phyloP scores from a whole-genome alignment of 2,888 invertebrate species.

The Acholoe squamosa region DNA sequence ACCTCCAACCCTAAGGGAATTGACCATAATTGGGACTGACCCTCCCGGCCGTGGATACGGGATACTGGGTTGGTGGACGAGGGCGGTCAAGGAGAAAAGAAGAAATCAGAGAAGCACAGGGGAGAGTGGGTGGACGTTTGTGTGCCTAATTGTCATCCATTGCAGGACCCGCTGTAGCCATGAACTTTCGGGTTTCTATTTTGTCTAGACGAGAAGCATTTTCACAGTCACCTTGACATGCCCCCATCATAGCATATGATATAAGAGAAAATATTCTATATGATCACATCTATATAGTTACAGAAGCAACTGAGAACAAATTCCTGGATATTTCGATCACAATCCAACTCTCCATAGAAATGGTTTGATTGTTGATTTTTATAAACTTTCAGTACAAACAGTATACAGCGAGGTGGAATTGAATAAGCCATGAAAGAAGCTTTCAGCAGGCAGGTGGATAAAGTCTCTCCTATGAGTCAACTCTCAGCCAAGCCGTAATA shows the following conservation, averaged over 20 bases:
- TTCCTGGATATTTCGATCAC: too few species aligned
- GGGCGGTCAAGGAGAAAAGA: neutral
- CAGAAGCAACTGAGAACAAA: too few species aligned
- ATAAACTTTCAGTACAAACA: neutral
- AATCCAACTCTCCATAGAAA: too few species aligned
- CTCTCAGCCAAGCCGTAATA: too few species aligned
- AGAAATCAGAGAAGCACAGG: neutral
- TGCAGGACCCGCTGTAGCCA: neutral
- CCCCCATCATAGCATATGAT: too few species aligned
- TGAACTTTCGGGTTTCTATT: too few species aligned
- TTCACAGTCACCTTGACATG: too few species aligned
- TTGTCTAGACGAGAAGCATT: too few species aligned
- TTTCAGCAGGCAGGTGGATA: neutral
- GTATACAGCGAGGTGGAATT: neutral
- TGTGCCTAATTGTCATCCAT: neutral
- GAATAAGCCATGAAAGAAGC: neutral
- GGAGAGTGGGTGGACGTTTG: too few species aligned
- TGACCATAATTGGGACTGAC: neutral
- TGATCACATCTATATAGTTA: too few species aligned
- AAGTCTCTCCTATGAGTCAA: too few species aligned
- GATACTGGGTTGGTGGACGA: neutral
- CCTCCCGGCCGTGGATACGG: constrained; percentile 15
- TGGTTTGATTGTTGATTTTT: neutral
- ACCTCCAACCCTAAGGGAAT: neutral
- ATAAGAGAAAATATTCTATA: too few species aligned